Conservation (phyloP, 2,888 invertebrate species). For the Anagyrus pseudococci region DNA sequence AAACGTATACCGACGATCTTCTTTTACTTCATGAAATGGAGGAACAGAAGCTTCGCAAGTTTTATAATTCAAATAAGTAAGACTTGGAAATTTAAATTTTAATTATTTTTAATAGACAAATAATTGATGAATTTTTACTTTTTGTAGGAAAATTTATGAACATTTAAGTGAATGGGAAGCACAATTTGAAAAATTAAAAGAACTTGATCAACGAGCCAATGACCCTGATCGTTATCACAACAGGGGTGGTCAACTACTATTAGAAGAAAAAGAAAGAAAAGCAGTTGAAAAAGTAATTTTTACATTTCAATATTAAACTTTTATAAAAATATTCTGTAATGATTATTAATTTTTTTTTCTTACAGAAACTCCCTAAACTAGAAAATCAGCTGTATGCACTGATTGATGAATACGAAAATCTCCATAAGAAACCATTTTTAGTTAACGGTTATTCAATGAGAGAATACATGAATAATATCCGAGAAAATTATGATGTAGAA, state of each 20-base stretch:
- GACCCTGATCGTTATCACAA: conserved; percentile 86
- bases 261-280: conserved; percentile 89
- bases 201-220: conserved; percentile 77
- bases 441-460: conserved; percentile 71
- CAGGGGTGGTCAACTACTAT: conserved; percentile 83
- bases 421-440: conserved; percentile 66
- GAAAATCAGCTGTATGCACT: conserved; percentile 71
- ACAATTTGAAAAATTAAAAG: conserved; percentile 78
- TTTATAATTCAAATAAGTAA: conserved; percentile 72
- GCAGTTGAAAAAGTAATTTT: conserved; percentile 65
- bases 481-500: conserved; percentile 69
- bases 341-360: conserved; percentile 14
- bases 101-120: conserved; percentile 4
- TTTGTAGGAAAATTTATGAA: conserved; percentile 69
- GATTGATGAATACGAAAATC: conserved; percentile 59
- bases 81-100: conserved; percentile 53
- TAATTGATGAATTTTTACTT: conserved; percentile 7
- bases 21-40: conserved; percentile 81
- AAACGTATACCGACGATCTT: conserved; percentile 80
- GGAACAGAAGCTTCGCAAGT: conserved; percentile 71
- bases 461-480: conserved; percentile 69
- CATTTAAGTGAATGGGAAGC: conserved; percentile 71
- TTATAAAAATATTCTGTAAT: neutral
- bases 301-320: neutral
- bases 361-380: conserved; percentile 73